Percentiles rank a stretch among this genome's conserved stretches.
Conservation (phyloP, 2,888 invertebrate species). For the Pristionchus fissidentatus region DNA sequence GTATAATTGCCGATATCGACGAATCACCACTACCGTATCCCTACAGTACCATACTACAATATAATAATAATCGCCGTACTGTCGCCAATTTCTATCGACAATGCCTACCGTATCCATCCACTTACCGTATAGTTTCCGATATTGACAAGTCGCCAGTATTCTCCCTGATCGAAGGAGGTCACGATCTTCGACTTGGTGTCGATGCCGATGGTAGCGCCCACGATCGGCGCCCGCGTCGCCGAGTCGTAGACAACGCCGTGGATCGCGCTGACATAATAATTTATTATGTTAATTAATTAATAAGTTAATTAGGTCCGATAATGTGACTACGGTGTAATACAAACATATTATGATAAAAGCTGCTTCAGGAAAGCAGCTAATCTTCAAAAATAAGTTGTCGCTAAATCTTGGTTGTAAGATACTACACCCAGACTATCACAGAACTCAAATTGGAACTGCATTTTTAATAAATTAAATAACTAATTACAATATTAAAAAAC, state of each 20-base stretch:
- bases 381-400: no score
- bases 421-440: no score
- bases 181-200: conserved; percentile 87
- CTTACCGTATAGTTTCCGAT: conserved; percentile 85
- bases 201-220: conserved; percentile 83
- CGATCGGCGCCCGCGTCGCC: conserved; percentile 81
- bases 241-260: conserved; percentile 86
- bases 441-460: no score
- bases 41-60: not conserved
- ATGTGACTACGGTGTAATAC: no score
- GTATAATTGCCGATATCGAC: not conserved
- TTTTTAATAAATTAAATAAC: not conserved
- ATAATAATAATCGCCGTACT: not conserved
- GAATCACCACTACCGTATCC: not conserved
- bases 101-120: not conserved
- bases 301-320: no score
- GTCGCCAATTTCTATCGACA: not conserved
- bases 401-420: no score
- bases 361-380: no score
- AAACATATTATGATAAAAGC: no score
- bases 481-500: conserved; percentile 25
- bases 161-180: conserved; percentile 86
- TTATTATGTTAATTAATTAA: no score
- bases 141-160: conserved; percentile 92
- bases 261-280: conserved; percentile 65